Evolutionary conservation across 1,140 invertebrate species (phyloP), one percentile per base, ranked within the genome.

Genomic region (Magallana gigas): DNA sequence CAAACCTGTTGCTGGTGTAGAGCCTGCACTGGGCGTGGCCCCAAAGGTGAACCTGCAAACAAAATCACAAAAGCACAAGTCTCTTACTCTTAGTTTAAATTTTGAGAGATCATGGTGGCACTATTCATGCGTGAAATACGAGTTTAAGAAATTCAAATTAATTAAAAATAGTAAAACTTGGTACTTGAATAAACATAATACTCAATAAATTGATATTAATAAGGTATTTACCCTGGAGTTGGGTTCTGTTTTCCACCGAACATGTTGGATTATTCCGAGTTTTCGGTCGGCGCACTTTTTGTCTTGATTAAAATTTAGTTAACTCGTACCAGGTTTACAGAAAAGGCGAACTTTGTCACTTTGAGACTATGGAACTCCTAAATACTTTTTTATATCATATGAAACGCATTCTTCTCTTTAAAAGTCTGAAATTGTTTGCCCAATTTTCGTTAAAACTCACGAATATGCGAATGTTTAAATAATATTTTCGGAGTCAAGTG

Each of bases 1-100:
- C 68, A 76, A 29, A 76, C 68, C 68, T 76, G 68, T 76, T 36
- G 18, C 60, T 64, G 60, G 7, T 64, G 60, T 16, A 29, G 68
- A 29, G 18, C 7, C 23, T 48, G 36, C 36, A 48, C 36, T 48
- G 36, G 68, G 68, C 11, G 68, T 36, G 23, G 23, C 68, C 23
- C 68, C 68, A 36, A 76, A 76, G 5, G 68, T 29, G 23, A 76
- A 76, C 23, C 68, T 76, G 8, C 8, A 76, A 76, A 23, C 36
- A 76, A 29, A 4, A 76, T 29, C 23, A 76, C 0, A 11, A 29
- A 16, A n/a, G 18, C 18, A 18, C 0, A 18, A 16, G 16, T 16
- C 7, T 12, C 14, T 62, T 16, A 16, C 14, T 0, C 18, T 5
- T 7, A 16, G 60, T 64, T 64, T 18, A 64, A 16, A 64, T n/a